phyloP scores from a whole-genome alignment of 2,113 vertebrate species.

The Marcusenius ussheri region DNA sequence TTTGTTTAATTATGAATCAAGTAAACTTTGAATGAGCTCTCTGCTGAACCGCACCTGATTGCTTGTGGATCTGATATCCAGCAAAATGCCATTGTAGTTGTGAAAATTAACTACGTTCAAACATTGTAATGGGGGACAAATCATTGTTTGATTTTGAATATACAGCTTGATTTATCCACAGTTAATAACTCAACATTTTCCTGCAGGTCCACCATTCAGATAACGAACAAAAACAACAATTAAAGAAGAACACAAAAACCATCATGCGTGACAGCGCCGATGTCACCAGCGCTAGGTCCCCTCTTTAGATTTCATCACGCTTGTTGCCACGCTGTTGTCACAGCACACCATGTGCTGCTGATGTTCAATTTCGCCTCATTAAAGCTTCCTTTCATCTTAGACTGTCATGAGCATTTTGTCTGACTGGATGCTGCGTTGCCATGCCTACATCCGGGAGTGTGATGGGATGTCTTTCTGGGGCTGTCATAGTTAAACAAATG shows the following conservation, averaged over 20 bases:
- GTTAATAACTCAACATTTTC: background rate
- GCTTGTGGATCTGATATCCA: background rate
- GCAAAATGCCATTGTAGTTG: background rate
- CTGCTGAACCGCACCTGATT: background rate
- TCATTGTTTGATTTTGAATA: background rate
- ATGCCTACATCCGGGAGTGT: slow-evolving; percentile 2
- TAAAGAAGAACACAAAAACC: background rate
- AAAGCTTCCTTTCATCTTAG: slow-evolving; percentile 14
- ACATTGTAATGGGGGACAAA: background rate
- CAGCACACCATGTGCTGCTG: background rate
- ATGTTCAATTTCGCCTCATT: slow-evolving; percentile 31
- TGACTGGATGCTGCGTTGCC: slow-evolving; percentile 7
- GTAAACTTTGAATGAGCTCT: background rate
- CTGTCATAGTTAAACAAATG: slow-evolving; percentile 47
- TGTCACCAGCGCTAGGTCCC: background rate
- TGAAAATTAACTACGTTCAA: background rate
- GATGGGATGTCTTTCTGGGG: slow-evolving; percentile 28
- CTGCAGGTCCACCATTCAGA: background rate
- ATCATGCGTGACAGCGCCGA: background rate
- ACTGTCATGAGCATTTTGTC: background rate
- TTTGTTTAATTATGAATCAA: background rate
- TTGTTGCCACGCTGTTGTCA: slow-evolving; percentile 22
- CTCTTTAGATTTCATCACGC: background rate
- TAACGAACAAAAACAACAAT: background rate
- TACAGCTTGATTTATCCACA: background rate